Evolutionary conservation across 1,140 invertebrate species (phyloP), one percentile per base, ranked within the genome.

Genomic region (Aradophagus sp.): DNA sequence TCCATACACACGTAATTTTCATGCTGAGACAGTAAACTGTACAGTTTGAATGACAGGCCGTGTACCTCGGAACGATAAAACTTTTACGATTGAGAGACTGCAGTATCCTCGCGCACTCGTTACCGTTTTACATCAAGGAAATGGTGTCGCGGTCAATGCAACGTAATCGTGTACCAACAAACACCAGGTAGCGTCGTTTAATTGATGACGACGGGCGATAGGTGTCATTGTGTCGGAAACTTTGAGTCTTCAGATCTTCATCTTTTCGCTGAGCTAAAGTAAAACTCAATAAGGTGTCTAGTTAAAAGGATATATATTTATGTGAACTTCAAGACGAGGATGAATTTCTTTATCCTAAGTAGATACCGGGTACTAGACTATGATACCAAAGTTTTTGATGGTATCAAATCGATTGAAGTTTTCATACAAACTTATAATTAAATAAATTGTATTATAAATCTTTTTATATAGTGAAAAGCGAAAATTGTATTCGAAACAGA

Each of bases 1-100:
- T n/a, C 42, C 48, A 32, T 63, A 47, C 55, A 44, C 59, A 65
- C 59, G 55, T 65, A 65, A 71, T 71, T 65, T 65, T 44, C 38
- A 55, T 61, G 61, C 55, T 48, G 48, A 66, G 48, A 66, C 31
- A 65, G 61, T 71, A 72, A 72, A 72, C 36, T 61, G 48, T 50
- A 53, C 50, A 56, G 35, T 66, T 66, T 61, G 61, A 72, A 72
- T 66, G 62, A 71, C 67, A 52, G 59, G 59, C 39, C 52, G 50
- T 59, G 61, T 62, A 56, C 50, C 69, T 67, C 53, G 52, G 34
- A 47, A 58, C 56, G 62, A 62, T 72, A 66, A 72, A 72, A 66
- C 27, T 72, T 72, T 72, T 66, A 72, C 52, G 62, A 62, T 29
- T 32, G 36, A 52, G 44, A 38, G 48, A 55, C 36, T 53, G 58